phyloP scores from a whole-genome alignment of 2,113 vertebrate species.

The Brienomyrus brachyistius region DNA sequence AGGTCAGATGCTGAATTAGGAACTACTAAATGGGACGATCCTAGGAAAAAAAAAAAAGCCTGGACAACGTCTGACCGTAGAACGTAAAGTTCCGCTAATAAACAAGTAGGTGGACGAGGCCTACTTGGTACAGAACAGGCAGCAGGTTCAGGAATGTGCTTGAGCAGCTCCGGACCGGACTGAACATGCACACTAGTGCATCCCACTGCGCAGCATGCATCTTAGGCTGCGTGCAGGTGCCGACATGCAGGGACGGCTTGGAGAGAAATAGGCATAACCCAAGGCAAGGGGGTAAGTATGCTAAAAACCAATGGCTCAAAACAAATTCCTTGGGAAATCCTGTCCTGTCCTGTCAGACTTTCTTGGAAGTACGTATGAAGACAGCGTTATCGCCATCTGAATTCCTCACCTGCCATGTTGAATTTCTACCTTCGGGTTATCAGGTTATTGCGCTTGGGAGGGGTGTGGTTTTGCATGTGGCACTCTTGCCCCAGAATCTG shows the following conservation, averaged over 20 bases:
- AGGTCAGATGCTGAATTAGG: neutral
- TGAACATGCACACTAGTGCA: neutral
- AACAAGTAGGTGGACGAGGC: neutral
- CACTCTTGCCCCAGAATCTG: neutral
- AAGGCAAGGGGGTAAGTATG: neutral
- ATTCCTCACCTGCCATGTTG: neutral
- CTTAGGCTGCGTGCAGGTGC: neutral
- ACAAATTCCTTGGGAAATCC: constrained; percentile 12
- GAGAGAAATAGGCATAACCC: neutral
- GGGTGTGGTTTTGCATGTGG: neutral
- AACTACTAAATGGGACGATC: neutral
- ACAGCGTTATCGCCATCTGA: neutral
- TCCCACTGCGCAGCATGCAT: neutral
- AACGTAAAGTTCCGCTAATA: neutral
- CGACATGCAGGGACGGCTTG: neutral
- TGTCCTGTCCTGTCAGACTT: constrained; percentile 7
- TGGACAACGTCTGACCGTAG: neutral
- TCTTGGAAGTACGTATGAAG: neutral
- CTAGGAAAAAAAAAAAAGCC: neutral
- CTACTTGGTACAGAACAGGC: neutral
- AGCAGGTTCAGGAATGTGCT: neutral
- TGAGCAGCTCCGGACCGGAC: neutral
- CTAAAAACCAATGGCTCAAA: neutral
- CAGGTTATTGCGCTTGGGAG: neutral
- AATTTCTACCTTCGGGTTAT: neutral